phyloP scores from a whole-genome alignment of 1,140 invertebrate genomes.

The Drosophila ambigua region DNA sequence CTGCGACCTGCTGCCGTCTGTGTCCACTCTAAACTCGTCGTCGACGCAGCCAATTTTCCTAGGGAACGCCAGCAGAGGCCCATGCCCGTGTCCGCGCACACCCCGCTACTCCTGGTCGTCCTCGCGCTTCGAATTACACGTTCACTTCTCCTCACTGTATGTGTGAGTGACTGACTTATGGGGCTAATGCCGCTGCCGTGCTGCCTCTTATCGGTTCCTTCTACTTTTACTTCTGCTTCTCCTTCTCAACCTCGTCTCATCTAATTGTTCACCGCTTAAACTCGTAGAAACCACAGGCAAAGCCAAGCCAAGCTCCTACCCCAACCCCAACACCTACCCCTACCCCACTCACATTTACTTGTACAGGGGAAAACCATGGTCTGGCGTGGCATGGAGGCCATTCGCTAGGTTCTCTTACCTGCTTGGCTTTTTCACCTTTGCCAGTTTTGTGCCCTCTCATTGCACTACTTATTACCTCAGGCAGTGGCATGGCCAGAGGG shows the following conservation, averaged over 20 bases:
- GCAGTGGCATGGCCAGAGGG: constrained; percentile 21
- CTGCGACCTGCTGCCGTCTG: constrained; percentile 20
- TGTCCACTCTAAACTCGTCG: constrained; percentile 78
- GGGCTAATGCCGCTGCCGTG: constrained; percentile 60
- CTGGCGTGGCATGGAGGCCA: constrained; percentile 23
- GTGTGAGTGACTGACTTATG: constrained; percentile 75
- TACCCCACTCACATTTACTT: constrained; percentile 2
- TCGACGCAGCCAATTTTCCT: constrained; percentile 72
- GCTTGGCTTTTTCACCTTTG: constrained; percentile 50
- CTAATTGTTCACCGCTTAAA: constrained; percentile 73
- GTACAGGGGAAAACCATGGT: constrained; percentile 13
- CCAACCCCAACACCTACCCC: neutral
- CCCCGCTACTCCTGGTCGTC: constrained; percentile 22
- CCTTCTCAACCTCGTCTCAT: constrained; percentile 10
- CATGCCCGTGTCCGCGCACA: neutral
- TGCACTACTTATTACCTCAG: constrained; percentile 26
- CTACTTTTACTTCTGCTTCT: neutral
- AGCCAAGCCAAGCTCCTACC: no score
- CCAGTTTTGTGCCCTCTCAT: constrained; percentile 28
- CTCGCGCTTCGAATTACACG: constrained; percentile 72
- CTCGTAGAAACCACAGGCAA: constrained; percentile 33
- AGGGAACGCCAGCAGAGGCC: constrained; percentile 48
- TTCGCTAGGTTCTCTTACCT: constrained; percentile 53
- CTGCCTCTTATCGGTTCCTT: no score
- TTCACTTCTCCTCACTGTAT: constrained; percentile 33